Conservation (phyloP, 2,113 vertebrate species). For the Petromus typicus region DNA sequence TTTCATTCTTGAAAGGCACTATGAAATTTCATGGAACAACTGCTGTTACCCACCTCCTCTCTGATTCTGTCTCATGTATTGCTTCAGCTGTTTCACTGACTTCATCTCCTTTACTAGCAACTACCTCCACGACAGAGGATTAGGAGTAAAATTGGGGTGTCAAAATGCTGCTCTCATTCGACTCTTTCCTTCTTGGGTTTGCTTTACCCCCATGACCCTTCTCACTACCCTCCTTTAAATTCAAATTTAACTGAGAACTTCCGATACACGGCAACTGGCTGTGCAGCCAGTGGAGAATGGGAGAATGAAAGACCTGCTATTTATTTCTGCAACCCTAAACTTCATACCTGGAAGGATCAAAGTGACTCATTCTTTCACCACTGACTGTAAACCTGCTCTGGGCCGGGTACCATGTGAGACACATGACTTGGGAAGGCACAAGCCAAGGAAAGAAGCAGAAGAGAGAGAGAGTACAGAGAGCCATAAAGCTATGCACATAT, state of each 20-base stretch:
- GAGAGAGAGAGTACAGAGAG: neutral
- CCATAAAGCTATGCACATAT: neutral
- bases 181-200: neutral
- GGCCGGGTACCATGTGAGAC: neutral
- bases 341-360: neutral
- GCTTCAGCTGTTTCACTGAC: conserved; percentile 20
- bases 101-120: conserved; percentile 34
- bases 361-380: neutral
- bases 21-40: conserved; percentile 76
- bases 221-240: neutral
- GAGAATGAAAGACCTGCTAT: neutral
- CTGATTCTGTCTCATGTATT: conserved; percentile 43
- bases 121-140: conserved; percentile 1
- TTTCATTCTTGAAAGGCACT: conserved; percentile 78
- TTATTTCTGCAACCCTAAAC: neutral
- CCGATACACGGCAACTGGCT: neutral
- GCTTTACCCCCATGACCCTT: neutral
- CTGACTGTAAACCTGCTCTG: neutral
- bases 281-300: neutral
- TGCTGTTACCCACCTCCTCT: conserved; percentile 62
- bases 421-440: neutral
- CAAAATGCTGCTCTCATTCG: neutral
- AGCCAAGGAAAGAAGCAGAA: neutral
- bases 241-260: neutral
- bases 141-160: neutral